Evolutionary conservation across 2,888 invertebrate genomes (phyloP).

Genomic region (Globia sparganii): DNA sequence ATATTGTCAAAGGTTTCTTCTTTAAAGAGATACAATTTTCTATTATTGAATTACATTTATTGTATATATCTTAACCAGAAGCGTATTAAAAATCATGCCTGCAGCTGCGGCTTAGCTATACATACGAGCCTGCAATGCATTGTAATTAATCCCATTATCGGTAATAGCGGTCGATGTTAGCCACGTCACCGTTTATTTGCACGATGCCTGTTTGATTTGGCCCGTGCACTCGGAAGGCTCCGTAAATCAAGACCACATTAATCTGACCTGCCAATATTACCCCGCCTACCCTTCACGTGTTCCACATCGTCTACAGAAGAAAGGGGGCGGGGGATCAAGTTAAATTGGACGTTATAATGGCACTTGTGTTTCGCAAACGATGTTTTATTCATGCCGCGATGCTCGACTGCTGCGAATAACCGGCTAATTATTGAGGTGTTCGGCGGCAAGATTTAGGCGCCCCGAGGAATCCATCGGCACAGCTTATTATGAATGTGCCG

Average conservation of each 20-base stretch:
- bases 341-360: slow-evolving; percentile 74
- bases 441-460: slow-evolving; percentile 77
- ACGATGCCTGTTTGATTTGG: slow-evolving; percentile 77
- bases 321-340: slow-evolving; percentile 65
- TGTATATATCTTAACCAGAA: not conserved
- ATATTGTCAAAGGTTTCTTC: not conserved
- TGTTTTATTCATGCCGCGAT: slow-evolving; percentile 88
- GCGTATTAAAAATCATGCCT: slow-evolving; percentile 35
- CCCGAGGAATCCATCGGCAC: slow-evolving; percentile 68
- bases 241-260: slow-evolving; percentile 71
- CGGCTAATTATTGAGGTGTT: slow-evolving; percentile 88
- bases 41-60: not conserved
- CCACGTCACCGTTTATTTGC: slow-evolving; percentile 80
- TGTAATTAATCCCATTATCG: slow-evolving; percentile 81
- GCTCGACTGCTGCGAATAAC: slow-evolving; percentile 84
- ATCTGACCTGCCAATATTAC: slow-evolving; percentile 65
- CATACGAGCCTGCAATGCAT: slow-evolving; percentile 71
- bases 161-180: slow-evolving; percentile 79
- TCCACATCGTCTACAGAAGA: slow-evolving; percentile 42
- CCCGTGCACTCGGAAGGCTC: slow-evolving; percentile 74
- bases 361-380: slow-evolving; percentile 83
- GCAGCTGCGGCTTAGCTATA: slow-evolving; percentile 41
- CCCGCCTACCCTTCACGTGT: slow-evolving; percentile 37
- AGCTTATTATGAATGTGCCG: slow-evolving; percentile 74
- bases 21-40: not conserved